Evolutionary conservation across 2,888 invertebrate species (phyloP).

Genomic region (Myopa tessellatipennis): DNA sequence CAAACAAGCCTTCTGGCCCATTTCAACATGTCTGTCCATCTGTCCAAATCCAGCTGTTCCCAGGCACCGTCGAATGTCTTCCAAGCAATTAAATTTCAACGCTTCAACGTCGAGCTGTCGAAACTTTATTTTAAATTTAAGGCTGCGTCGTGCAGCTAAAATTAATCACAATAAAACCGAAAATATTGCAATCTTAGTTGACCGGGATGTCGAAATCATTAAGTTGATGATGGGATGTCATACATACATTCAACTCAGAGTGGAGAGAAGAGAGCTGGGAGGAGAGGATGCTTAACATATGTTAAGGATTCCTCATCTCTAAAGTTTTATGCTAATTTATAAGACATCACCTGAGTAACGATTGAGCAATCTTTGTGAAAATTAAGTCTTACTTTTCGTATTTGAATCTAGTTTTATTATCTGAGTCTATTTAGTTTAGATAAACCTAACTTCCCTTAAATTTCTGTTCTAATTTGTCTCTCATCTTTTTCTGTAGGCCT

Average conservation of each 20-base stretch:
- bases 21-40: conserved; percentile 8
- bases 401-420: too few relatives aligned
- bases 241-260: too few relatives aligned
- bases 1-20: background rate
- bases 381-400: too few relatives aligned
- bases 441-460: too few relatives aligned
- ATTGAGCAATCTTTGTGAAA: too few relatives aligned
- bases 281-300: background rate
- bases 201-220: background rate
- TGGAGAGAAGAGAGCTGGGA: too few relatives aligned
- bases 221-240: background rate
- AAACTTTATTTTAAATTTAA: background rate
- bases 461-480: conserved; percentile 9
- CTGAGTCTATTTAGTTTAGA: too few relatives aligned
- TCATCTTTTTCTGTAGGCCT: conserved; percentile 67
- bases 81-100: conserved; percentile 19
- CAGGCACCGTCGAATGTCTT: background rate
- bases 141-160: background rate
- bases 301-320: too few relatives aligned
- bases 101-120: conserved; percentile 13
- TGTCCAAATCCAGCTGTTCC: conserved; percentile 8
- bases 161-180: background rate
- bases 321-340: too few relatives aligned
- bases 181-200: conserved; percentile 5
- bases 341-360: too few relatives aligned